These are phyloP conservation scores for Anhinga rufa DNA, from an alignment of 2,113 vertebrate genomes.

Conservation along the genomic window DNA sequence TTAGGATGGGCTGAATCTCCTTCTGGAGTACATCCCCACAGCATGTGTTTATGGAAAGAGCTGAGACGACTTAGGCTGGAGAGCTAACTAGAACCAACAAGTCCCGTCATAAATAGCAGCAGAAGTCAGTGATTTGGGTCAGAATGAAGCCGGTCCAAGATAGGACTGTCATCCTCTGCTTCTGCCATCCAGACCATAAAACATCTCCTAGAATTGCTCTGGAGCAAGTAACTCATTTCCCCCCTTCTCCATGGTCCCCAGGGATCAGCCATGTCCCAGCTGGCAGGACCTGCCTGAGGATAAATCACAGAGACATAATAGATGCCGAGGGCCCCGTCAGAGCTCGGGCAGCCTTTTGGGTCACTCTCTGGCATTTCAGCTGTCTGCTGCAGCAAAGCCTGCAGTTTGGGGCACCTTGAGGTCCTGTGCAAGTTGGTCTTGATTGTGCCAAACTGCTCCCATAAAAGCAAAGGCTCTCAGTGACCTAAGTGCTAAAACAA, in stretches of 20 bases:
- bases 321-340: not conserved
- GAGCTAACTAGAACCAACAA: not conserved
- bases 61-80: not conserved
- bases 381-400: not conserved
- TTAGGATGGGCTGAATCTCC: not conserved
- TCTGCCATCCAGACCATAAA: not conserved
- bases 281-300: not conserved
- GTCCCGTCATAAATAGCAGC: not conserved
- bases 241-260: not conserved
- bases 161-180: not conserved
- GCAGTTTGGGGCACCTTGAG: not conserved
- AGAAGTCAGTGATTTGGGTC: not conserved
- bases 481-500: not conserved
- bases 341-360: not conserved
- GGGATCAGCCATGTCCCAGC: not conserved
- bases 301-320: not conserved
- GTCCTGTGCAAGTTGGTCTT: not conserved
- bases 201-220: not conserved
- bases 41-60: not conserved
- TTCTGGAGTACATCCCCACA: not conserved
- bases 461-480: not conserved
- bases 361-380: not conserved
- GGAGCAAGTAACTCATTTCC: not conserved
- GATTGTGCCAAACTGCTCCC: not conserved
- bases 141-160: not conserved